A percentile compares a stretch with the other conserved stretches of the same genome.
phyloP scores from a whole-genome alignment of 2,113 vertebrate species.

The Carollia perspicillata region DNA sequence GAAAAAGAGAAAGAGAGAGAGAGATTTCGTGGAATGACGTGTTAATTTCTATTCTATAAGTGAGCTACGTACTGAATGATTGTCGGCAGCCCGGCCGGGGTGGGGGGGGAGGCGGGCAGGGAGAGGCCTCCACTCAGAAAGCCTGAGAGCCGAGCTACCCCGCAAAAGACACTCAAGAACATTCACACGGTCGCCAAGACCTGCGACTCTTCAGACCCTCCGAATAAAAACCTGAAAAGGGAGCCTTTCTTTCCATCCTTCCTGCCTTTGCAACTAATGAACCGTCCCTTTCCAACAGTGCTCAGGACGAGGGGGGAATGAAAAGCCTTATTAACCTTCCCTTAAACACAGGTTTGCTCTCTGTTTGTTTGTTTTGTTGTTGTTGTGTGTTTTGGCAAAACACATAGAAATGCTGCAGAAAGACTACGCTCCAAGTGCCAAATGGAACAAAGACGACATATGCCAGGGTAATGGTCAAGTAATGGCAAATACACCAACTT shows the following conservation, averaged over 20 bases:
- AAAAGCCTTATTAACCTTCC: constrained; percentile 58
- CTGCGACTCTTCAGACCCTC: background rate
- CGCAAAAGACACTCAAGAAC: background rate
- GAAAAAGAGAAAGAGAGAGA: background rate
- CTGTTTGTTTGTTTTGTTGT: background rate
- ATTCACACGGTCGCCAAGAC: background rate
- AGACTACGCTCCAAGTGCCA: constrained; percentile 47
- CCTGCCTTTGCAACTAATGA: constrained; percentile 28
- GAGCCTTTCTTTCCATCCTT: background rate
- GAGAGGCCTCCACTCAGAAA: background rate
- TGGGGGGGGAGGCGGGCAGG: too few species aligned
- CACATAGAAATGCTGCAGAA: constrained; percentile 9
- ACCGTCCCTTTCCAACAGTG: constrained; percentile 3
- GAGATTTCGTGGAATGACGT: background rate
- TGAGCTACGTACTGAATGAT: background rate
- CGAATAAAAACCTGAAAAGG: background rate
- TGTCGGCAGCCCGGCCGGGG: background rate
- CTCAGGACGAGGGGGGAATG: background rate
- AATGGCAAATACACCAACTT: constrained; percentile 68
- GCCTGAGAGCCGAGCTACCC: background rate
- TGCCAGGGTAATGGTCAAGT: constrained; percentile 64
- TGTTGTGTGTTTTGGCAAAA: constrained; percentile 16
- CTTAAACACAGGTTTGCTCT: constrained; percentile 37
- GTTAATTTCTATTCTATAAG: background rate
- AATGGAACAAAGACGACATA: constrained; percentile 48